phyloP scores from a whole-genome alignment of 2,888 invertebrate genomes.

The Lepidonotus clava region DNA sequence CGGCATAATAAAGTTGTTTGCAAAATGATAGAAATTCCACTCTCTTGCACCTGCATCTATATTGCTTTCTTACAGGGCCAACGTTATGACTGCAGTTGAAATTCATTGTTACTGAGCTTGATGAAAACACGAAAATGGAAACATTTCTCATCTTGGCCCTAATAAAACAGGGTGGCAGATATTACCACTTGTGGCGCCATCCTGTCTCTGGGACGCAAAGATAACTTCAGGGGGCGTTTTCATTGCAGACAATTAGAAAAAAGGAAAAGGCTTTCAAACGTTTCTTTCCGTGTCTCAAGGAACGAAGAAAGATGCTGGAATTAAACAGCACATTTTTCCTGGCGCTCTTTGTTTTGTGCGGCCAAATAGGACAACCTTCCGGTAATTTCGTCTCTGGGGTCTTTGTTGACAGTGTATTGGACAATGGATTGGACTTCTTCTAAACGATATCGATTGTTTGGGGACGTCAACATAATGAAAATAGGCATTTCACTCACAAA shows the following conservation, averaged over 20 bases:
- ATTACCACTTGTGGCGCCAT: too few relatives aligned
- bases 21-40: too few relatives aligned
- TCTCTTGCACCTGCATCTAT: too few relatives aligned
- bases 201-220: neutral
- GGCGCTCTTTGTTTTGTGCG: neutral
- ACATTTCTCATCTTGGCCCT: too few relatives aligned
- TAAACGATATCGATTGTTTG: neutral
- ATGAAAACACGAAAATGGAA: too few relatives aligned
- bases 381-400: neutral
- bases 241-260: too few relatives aligned
- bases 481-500: neutral
- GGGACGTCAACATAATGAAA: slow-evolving; percentile 7
- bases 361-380: neutral
- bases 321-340: neutral
- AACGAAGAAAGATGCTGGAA: neutral
- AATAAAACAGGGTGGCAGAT: too few relatives aligned
- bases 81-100: too few relatives aligned
- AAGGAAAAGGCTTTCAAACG: neutral
- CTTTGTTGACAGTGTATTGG: neutral
- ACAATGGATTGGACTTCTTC: neutral
- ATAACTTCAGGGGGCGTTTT: neutral
- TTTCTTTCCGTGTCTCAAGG: neutral
- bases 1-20: too few relatives aligned
- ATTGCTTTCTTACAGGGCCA: too few relatives aligned
- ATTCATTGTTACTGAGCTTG: too few relatives aligned